These are phyloP conservation scores for Alsophila aescularia DNA, from an alignment of 2,888 invertebrate genomes.

Conservation along the genomic window DNA sequence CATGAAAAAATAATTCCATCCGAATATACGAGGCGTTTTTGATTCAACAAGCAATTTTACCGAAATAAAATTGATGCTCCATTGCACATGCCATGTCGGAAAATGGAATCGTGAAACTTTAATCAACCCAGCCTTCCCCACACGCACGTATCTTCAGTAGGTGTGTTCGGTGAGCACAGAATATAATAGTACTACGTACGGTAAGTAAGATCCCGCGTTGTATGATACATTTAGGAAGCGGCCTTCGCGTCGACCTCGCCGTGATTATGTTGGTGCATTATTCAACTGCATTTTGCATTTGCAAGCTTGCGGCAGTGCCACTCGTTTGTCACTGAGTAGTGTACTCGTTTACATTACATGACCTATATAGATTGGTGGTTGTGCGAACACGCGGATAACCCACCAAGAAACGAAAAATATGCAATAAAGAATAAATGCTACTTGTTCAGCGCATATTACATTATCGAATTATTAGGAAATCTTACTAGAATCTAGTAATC, in stretches of 20 bases:
- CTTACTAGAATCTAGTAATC: too few species aligned
- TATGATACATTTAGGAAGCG: conserved; percentile 48
- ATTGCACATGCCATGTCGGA: conserved; percentile 30
- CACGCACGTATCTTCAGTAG: conserved; percentile 23
- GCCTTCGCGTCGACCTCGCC: conserved; percentile 35
- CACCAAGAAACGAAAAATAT: too few species aligned
- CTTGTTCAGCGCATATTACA: too few species aligned
- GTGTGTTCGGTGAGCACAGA: too few species aligned
- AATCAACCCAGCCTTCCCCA: conserved; percentile 29
- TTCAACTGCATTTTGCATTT: conserved; percentile 54
- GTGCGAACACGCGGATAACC: too few species aligned
- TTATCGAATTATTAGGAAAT: too few species aligned
- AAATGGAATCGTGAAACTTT: conserved; percentile 30
- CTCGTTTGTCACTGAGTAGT: background rate
- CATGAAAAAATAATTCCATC: conserved; percentile 24
- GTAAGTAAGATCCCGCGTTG: conserved; percentile 42
- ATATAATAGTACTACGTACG: too few species aligned
- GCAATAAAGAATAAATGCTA: too few species aligned
- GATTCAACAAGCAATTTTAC: conserved; percentile 27
- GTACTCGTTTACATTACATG: conserved; percentile 2
- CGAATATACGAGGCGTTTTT: conserved; percentile 21
- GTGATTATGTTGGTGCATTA: conserved; percentile 50
- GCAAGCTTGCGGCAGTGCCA: background rate
- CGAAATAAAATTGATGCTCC: conserved; percentile 30
- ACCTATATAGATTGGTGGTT: background rate